Base-by-base conservation (phyloP, 2,888 invertebrate genomes). In the Hetaerina titia region DNA sequence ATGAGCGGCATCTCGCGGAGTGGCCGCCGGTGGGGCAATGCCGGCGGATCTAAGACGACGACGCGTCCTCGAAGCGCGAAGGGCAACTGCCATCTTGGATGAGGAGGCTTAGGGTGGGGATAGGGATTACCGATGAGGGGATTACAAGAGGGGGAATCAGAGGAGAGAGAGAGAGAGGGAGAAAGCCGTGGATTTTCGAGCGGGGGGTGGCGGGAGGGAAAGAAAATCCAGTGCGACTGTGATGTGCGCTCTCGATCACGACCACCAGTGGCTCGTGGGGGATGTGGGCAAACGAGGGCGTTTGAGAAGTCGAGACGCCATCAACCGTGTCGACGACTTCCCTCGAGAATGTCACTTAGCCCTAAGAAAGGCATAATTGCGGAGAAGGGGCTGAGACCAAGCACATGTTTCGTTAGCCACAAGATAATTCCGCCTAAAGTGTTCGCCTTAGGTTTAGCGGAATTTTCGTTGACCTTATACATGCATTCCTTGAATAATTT, bases 1-100 rank as follows among this genome's bases (percentile, higher is more conserved):
- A 81, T 25, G 81, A 81, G 81, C 81, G 69, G 69, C 69, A 69
- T 69, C 69, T n/a, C 69, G 22, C 69, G 69, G n/a, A n/a, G n/a
- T 25, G 74, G 25, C 25, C 81, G 25, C 22, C 22, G 74, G 81
- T 31, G 81, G 81, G 31, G 81, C 25, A 31, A 31, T 31, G 81
- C 11, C 31, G 81, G 81, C 31, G 81, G 31, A 81, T 81, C 81
- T 81, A 31, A 81, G 31, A 22, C 69, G 81, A 15, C 81, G 31
- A 13, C 81, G 81, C 81, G 81, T 31, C 81, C 31, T 81, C 81
- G 13, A 11, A 31, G 81, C 81, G 81, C 25, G 81, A 81, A 81
- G 81, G 81, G 81, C 81, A 81, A 81, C 81, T 81, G 81, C 31
- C 81, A 81, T 31, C 25, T 81, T 11, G 31, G 81, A 31, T 2